phyloP scores from a whole-genome alignment of 2,113 vertebrate genomes.

The Terrapene triunguis region DNA sequence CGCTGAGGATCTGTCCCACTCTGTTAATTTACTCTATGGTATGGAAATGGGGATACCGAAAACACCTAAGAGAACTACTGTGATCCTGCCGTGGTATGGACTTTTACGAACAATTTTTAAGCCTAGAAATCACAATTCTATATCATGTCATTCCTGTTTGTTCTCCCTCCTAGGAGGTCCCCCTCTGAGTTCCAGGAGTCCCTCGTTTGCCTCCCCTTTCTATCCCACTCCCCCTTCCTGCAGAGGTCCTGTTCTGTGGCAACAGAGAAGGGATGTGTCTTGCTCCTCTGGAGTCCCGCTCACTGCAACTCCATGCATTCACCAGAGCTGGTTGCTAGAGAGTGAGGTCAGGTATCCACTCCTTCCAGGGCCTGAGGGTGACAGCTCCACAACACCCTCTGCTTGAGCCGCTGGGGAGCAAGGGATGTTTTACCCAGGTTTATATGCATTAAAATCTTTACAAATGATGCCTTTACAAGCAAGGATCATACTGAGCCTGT shows the following conservation, averaged over 20 bases:
- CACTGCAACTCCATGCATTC: neutral
- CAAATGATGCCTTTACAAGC: neutral
- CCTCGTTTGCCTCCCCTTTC: neutral
- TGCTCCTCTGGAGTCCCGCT: neutral
- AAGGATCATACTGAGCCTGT: neutral
- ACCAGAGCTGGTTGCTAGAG: neutral
- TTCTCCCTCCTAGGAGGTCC: neutral
- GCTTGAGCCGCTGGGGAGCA: neutral
- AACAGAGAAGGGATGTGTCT: neutral
- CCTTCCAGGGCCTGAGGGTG: neutral
- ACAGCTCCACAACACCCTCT: neutral
- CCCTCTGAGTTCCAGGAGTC: neutral
- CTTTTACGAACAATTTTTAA: neutral
- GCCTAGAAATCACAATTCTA: neutral
- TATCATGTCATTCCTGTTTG: neutral
- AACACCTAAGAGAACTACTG: neutral
- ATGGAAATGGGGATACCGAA: neutral
- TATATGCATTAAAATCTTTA: neutral
- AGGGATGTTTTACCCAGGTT: neutral
- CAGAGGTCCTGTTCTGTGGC: neutral
- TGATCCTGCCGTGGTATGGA: fast-evolving
- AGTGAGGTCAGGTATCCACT: neutral
- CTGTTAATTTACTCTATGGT: neutral
- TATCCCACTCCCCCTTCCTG: neutral
- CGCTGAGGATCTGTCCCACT: neutral